Evolutionary conservation across 2,888 invertebrate genomes (phyloP), one percentile per base, ranked within the genome.

Genomic region (Phorcus lineatus): DNA sequence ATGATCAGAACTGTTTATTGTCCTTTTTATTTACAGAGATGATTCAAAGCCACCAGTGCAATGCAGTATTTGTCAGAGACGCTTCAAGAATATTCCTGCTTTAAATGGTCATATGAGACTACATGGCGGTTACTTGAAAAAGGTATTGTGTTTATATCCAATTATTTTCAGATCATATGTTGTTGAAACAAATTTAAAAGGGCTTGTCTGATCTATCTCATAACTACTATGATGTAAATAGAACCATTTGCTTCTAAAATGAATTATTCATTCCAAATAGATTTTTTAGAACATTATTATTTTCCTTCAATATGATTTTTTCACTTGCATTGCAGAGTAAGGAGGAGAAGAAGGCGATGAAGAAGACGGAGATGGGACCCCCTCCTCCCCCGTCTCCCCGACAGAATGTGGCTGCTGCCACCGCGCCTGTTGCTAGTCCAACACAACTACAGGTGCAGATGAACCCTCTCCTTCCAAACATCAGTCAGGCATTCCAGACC

Each of bases 71-170:
- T 99, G 99, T 93, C 97, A 97, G 94, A 95, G 98, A 88, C 96
- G 97, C 93, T 99, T 99, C 94, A 99, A 99, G 94, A 99, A 98
- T 93, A 97, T 98, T 93, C 98, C 98, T 28, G 99, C 99, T 40
- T 95, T 99, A 80, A 99, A 99, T 94, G 99, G 99, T 11, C 99
- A 99, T 93, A 99, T 99, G 99, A 95, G 99, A 90, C 95, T 99
- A 85, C 99, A 99, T 93, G 99, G 99, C 67, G 98, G 99, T 80
- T 99, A 98, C 94, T 97, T 98, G 92, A 98, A 98, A 80, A 92
- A 90, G 89, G 91, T 87, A 47, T 47, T 47, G 13, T 47, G 13
- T 47, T 47, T 6, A 11, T 47, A 1, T 47, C 9, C 11, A 6
- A 9, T 47, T 36, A n/a, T 36, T 36, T 36, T 6, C 7, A 36